Base-by-base conservation (phyloP, 2,113 vertebrate species). In the Onychostruthus taczanowskii region DNA sequence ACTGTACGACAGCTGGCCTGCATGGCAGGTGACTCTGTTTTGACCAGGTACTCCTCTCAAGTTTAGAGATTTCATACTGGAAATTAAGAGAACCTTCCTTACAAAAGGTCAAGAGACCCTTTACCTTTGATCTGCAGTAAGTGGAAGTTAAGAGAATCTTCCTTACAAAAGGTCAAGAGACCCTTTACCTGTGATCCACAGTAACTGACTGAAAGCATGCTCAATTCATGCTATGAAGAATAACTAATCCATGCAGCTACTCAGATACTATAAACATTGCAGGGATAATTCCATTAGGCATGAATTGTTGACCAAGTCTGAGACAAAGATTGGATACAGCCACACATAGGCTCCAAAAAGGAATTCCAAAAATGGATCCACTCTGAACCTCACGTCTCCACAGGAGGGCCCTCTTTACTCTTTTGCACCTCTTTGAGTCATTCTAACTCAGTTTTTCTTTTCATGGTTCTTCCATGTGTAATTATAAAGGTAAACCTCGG, bases 131-230 rank as follows among this genome's bases (percentile, higher is more conserved):
- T n/a, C 17, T 49, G 59, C 3, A 2, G 7, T 44, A 70, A 89
- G 28, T 49, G 58, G 52, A 69, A 61, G 43, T 37, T 21, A 66
- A 55, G 16, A 78, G 24, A 79, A 31, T 30, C 33, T 67, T 79
- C 35, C 35, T 68, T 41, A 58, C 22, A 61, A 28, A 67, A 85
- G 37, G 24, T 5, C 0, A 2, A 77, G 24, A 72, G 24, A 26
- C 12, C 6, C 20, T 37, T 74, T 49, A n/a, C 11, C 10, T 4
- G 1, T 3, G 1, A 46, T n/a, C 20, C 41, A 50, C 3, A 2
- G 7, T 44, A 72, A 89, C 24, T 49, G 59, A 61, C 44, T 24
- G 44, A 81, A 4, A 52, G 19, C 39, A 41, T 20, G 39, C 52
- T 66, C 37, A 69, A 66, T 56, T 81, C 39, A 44, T 70, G 20